Percentiles rank a stretch among this genome's conserved stretches.
phyloP scores from a whole-genome alignment of 2,888 invertebrate genomes.

The Campoletis raptor region DNA sequence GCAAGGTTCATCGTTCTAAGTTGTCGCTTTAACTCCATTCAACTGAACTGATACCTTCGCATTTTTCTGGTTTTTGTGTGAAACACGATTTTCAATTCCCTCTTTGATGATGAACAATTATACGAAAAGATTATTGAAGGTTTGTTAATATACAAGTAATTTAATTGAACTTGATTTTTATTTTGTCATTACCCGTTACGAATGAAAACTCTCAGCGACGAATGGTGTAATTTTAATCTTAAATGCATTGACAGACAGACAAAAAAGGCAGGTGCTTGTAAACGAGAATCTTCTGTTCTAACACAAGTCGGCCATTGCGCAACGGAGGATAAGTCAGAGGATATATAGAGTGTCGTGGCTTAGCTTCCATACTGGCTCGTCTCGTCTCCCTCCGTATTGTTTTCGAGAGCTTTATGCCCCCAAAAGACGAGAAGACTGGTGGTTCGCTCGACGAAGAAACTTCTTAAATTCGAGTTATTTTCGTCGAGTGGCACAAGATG shows the following conservation, averaged over 20 bases:
- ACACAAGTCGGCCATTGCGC: conserved; percentile 58
- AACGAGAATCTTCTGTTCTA: conserved; percentile 23
- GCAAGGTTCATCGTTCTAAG: background rate
- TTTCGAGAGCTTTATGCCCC: conserved; percentile 74
- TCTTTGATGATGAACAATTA: too few relatives aligned
- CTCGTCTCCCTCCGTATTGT: conserved; percentile 77
- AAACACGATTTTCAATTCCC: too few relatives aligned
- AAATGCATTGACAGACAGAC: background rate
- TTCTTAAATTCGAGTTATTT: conserved; percentile 84
- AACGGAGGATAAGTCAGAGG: conserved; percentile 34
- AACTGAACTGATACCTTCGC: too few relatives aligned
- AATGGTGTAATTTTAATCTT: background rate
- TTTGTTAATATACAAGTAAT: background rate
- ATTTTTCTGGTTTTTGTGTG: too few relatives aligned
- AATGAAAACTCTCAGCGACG: background rate
- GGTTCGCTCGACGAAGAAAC: conserved; percentile 73
- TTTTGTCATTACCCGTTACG: background rate
- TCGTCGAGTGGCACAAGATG: conserved; percentile 81
- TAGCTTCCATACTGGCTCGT: conserved; percentile 34
- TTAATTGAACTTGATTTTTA: background rate
- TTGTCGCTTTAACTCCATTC: background rate
- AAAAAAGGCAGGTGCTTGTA: background rate
- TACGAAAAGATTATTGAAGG: too few relatives aligned
- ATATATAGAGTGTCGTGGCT: conserved; percentile 43
- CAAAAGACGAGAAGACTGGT: conserved; percentile 51